Evolutionary conservation across 1,140 invertebrate genomes (phyloP), one percentile per base, ranked within the genome.

Genomic region (Ericerus pela): DNA sequence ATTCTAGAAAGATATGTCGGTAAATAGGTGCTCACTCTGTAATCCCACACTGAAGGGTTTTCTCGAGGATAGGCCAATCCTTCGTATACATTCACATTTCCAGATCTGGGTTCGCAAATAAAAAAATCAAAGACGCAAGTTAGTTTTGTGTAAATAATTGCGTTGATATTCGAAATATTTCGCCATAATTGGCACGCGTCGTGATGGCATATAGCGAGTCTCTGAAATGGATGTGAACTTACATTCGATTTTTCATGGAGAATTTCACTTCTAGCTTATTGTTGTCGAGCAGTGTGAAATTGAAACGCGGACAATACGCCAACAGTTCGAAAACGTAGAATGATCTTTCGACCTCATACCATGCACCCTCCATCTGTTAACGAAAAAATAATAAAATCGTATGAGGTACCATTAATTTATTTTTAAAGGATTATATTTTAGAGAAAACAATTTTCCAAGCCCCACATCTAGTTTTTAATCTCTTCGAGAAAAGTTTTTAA

Each of bases 321-420:
- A 76, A 66, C n/a, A 82, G 68, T 68, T 83, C 80, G 58, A 80
- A 74, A 33, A 82, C 63, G 62, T 82, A 81, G 66, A 82, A 82
- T 0, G 80, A 79, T 47, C 80, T 69, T 64, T 83, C 81, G 24
- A 83, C 75, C 69, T 83, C 81, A 64, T 75, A 81, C 81, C 81
- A 83, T 51, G 75, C 73, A 22, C 81, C 81, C 56, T 74, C 66
- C 65, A 82, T 79, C 81, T 83, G 62, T 41, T 68, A 68, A 62
- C 51, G 59, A 62, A 56, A 51, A 47, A 55, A 26, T 5, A 36
- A 55, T 20, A 8, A 12, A 53, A 4, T 31, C 8, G 14, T n/a
- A n/a, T n/a, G n/a, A n/a, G n/a, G n/a, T n/a, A n/a, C n/a, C n/a
- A n/a, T n/a, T n/a, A n/a, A n/a, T n/a, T n/a, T n/a, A n/a, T n/a